These are phyloP conservation scores for Apotomis turbidana DNA, from an alignment of 2,888 invertebrate genomes.

Conservation along the genomic window DNA sequence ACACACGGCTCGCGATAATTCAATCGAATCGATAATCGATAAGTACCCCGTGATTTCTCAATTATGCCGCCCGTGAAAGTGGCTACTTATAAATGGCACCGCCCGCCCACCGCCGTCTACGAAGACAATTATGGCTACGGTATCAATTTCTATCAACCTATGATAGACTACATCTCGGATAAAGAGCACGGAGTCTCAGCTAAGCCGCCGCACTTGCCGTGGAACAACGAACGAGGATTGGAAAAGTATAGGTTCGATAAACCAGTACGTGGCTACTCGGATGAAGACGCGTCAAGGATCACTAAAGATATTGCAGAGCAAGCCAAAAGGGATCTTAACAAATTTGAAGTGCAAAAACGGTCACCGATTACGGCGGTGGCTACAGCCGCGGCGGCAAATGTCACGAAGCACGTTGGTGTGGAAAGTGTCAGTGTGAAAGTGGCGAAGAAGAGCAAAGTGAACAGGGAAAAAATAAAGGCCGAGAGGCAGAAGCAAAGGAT, in stretches of 20 bases:
- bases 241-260: constrained; percentile 87
- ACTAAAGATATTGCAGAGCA: constrained; percentile 87
- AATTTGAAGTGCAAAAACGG: constrained; percentile 84
- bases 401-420: constrained; percentile 85
- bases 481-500: constrained; percentile 77
- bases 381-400: constrained; percentile 85
- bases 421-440: constrained; percentile 76
- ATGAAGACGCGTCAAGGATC: constrained; percentile 86
- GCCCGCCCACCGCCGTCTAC: constrained; percentile 87
- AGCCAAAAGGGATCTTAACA: constrained; percentile 87
- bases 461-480: constrained; percentile 65
- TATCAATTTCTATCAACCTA: constrained; percentile 93
- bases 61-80: constrained; percentile 76
- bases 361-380: constrained; percentile 86
- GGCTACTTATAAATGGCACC: constrained; percentile 78
- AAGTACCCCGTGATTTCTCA: constrained; percentile 57
- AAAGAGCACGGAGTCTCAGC: constrained; percentile 81
- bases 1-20: constrained; percentile 53
- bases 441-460: constrained; percentile 77
- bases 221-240: constrained; percentile 88
- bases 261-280: constrained; percentile 86
- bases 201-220: constrained; percentile 88
- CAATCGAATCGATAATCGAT: constrained; percentile 61
- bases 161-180: constrained; percentile 92
- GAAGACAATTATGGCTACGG: constrained; percentile 93